Conservation (phyloP, 2,888 invertebrate genomes). For the Drosophila tanythrix region DNA sequence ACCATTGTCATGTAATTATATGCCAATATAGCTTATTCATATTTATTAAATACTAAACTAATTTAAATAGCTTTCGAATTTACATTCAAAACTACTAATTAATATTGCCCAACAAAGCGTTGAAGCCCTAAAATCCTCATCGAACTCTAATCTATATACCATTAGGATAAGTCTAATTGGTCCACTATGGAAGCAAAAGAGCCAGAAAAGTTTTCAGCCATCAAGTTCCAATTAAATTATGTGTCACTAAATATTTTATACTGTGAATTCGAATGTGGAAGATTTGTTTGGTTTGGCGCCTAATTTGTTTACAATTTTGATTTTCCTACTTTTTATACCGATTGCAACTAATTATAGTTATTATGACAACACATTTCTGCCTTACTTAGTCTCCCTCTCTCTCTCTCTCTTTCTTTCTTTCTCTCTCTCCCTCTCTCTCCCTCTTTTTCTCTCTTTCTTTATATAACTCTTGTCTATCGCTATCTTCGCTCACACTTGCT, state of each 20-base stretch:
- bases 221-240: background rate
- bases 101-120: background rate
- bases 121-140: background rate
- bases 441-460: background rate
- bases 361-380: slow-evolving; percentile 17
- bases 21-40: background rate
- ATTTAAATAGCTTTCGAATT: background rate
- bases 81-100: background rate
- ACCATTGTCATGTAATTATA: background rate
- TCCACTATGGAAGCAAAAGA: background rate
- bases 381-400: background rate
- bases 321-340: background rate
- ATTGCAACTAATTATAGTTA: slow-evolving; percentile 32
- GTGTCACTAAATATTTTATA: too few relatives aligned
- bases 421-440: background rate
- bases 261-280: too few relatives aligned
- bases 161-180: background rate
- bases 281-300: too few relatives aligned
- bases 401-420: background rate
- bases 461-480: background rate
- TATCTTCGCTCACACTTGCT: slow-evolving; percentile 29
- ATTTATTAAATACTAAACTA: background rate
- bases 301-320: background rate
- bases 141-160: background rate
- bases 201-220: background rate